Conservation (phyloP, 2,888 invertebrate genomes). For the Drosophila prostipennis region DNA sequence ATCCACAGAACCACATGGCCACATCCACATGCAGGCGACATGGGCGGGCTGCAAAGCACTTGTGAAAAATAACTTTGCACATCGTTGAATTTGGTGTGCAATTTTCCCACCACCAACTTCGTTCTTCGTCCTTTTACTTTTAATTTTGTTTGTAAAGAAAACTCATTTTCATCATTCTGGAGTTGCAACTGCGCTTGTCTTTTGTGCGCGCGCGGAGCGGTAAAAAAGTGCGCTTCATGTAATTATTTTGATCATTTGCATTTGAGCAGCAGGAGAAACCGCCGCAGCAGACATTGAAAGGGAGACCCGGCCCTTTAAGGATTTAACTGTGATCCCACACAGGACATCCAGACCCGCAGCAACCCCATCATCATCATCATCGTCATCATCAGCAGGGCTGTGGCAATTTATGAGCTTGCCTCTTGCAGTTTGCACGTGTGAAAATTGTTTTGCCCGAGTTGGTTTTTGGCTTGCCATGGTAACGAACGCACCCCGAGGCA, state of each 20-base stretch:
- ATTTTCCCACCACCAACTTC: conserved; percentile 45
- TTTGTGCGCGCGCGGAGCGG: conserved; percentile 56
- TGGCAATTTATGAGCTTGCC: conserved; percentile 53
- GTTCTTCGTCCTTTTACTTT: conserved; percentile 57
- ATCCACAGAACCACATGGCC: conserved; percentile 74
- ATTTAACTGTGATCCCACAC: conserved; percentile 13
- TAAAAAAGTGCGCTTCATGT: conserved; percentile 71
- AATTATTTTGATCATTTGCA: conserved; percentile 77
- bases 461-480: conserved; percentile 36
- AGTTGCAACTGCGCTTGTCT: conserved; percentile 73
- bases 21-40: conserved; percentile 74
- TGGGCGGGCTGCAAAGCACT: conserved; percentile 68
- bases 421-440: conserved; percentile 56
- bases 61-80: conserved; percentile 80
- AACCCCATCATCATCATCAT: conserved; percentile 1
- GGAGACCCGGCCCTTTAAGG: conserved; percentile 27
- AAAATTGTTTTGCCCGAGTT: conserved; percentile 52
- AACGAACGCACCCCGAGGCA: conserved; percentile 28
- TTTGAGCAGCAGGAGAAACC: conserved; percentile 52
- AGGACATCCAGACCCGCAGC: not conserved
- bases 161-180: conserved; percentile 80
- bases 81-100: conserved; percentile 76
- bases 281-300: conserved; percentile 46
- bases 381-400: conserved; percentile 19
- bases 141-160: conserved; percentile 80